A percentile compares a stretch with the other conserved stretches of the same genome.
phyloP scores from a whole-genome alignment of 2,113 vertebrate genomes.

The Spheniscus mendiculus region DNA sequence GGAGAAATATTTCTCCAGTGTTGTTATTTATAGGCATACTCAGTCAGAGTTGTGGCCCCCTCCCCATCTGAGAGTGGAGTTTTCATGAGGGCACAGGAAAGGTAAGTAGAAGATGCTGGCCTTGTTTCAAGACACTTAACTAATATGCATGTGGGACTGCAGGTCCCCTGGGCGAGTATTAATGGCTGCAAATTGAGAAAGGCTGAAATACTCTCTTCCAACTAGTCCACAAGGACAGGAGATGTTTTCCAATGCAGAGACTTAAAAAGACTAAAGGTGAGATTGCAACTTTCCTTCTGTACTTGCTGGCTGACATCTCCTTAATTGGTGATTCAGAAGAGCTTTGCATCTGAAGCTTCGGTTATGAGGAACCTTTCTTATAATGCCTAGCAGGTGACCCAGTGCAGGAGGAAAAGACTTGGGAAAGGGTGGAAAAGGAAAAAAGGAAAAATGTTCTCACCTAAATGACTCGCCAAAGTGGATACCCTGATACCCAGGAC shows the following conservation, averaged over 20 bases:
- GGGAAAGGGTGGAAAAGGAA: background rate
- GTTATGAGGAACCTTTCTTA: background rate
- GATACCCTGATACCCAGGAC: background rate
- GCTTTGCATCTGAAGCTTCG: background rate
- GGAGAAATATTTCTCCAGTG: background rate
- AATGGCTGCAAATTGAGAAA: background rate
- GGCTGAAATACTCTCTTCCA: background rate
- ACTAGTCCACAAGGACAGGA: background rate
- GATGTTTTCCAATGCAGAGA: background rate
- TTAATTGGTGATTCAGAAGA: background rate
- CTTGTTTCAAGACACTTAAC: background rate
- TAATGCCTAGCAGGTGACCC: background rate
- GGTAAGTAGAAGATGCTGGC: background rate
- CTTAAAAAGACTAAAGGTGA: background rate
- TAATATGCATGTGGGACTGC: background rate
- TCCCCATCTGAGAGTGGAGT: accelerated
- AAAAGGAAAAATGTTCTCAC: background rate
- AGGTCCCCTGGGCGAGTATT: background rate
- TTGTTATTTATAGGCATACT: background rate
- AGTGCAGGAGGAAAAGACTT: background rate
- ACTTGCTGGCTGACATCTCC: background rate
- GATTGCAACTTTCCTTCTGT: background rate
- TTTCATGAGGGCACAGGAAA: background rate
- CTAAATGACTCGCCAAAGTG: background rate
- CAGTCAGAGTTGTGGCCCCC: background rate